These are phyloP conservation scores for Ataeniobius toweri DNA, from an alignment of 2,797 vertebrate species.

Conservation along the genomic window DNA sequence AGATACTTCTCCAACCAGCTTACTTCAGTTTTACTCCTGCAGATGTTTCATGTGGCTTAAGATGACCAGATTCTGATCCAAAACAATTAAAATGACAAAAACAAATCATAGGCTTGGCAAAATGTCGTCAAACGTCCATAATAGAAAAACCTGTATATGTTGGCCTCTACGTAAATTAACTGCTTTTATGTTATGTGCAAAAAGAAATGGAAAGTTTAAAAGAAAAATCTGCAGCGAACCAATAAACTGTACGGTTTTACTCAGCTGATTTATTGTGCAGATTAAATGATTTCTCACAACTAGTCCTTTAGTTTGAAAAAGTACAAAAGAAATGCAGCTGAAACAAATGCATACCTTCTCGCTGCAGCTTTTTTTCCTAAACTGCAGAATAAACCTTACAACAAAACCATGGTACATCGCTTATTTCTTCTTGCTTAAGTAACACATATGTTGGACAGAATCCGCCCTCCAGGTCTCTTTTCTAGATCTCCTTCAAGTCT, in stretches of 20 bases:
- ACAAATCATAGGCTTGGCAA: not conserved
- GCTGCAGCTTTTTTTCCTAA: slow-evolving; percentile 37
- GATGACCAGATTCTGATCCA: too few species aligned
- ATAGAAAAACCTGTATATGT: not conserved
- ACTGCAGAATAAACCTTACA: slow-evolving; percentile 55
- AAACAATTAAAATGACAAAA: not conserved
- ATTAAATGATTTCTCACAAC: slow-evolving; percentile 49
- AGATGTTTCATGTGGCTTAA: not conserved
- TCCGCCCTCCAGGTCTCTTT: slow-evolving; percentile 25
- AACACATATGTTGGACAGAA: slow-evolving; percentile 12
- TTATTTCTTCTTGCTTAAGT: not conserved
- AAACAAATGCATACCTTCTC: slow-evolving; percentile 42
- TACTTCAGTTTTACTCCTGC: not conserved
- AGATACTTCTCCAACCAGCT: not conserved
- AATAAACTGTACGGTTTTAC: slow-evolving; percentile 17
- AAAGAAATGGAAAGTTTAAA: not conserved
- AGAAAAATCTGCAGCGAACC: not conserved
- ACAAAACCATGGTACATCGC: slow-evolving; percentile 14
- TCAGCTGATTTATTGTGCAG: slow-evolving; percentile 65
- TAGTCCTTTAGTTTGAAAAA: slow-evolving; percentile 63
- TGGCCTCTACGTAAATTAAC: not conserved
- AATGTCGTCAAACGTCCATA: not conserved
- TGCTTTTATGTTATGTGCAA: not conserved
- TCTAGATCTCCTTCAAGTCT: slow-evolving; percentile 29
- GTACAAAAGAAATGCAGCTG: slow-evolving; percentile 71